Evolutionary conservation across 1,140 invertebrate genomes (phyloP), one percentile per base, ranked within the genome.

Genomic region (Drosophila leontia): DNA sequence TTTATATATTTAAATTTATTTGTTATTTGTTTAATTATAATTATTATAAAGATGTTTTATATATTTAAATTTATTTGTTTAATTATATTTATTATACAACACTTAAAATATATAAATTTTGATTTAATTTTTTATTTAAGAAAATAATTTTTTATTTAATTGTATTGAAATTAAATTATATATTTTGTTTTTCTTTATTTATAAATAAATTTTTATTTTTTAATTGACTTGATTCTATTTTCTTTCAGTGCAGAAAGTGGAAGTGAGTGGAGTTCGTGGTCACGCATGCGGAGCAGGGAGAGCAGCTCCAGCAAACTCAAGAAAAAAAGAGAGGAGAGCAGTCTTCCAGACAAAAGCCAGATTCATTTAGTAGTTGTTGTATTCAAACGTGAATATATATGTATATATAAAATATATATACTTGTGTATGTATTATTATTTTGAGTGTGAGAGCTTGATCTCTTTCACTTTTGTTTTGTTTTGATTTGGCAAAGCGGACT

Each of bases 381-480:
- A n/a, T 34, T 42, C 11, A 23, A 62, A 58, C 35, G 29, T 58
- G 37, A 34, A 35, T 37, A 39, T 51, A 42, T 7, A 47, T 13
- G 39, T 42, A 17, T 17, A 11, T 13, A 53, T 13, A 48, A 23
- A 13, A 41, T 19, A 42, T 63, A 37, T 6, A 15, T n/a, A 41
- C 7, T 23, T 19, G 51, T 29, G 8, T 32, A 19, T 29, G n/a
- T 19, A 53, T 7, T 29, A n/a, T 34, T 41, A 19, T 69, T 12
- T 56, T 53, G 35, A 42, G 37, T 29, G 65, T 44, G n/a, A 37
- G 26, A 50, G 26, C 39, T 32, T n/a, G n/a, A 37, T 57, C 50
- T 76, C 74, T 76, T 75, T 75, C 74, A 76, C 70, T 76, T 76
- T 76, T 56, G 29, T 58, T 70, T 50, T 58, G 35, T 23, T 57